Conservation (phyloP, 2,888 invertebrate genomes). For the Drosophila phalerata region DNA sequence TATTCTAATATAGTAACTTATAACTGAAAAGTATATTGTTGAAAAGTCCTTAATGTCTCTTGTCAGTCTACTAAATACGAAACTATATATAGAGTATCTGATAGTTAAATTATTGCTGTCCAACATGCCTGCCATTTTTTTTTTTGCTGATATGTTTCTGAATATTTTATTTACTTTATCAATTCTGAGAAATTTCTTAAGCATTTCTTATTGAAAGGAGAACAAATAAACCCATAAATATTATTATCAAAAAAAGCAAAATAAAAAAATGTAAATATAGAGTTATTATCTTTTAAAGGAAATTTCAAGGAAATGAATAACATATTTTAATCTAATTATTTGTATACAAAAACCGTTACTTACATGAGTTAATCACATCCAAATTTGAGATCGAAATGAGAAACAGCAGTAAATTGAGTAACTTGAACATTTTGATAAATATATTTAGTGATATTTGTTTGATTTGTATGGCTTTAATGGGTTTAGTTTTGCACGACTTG, state of each 20-base stretch:
- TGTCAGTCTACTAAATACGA: not conserved
- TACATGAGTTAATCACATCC: constrained; percentile 36
- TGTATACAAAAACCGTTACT: constrained; percentile 33
- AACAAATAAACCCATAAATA: not conserved
- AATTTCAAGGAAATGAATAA: constrained; percentile 10
- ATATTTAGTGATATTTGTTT: constrained; percentile 13
- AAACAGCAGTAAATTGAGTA: constrained; percentile 26
- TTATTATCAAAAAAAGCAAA: constrained; percentile 6
- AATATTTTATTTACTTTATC: constrained; percentile 20
- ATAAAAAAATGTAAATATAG: not conserved
- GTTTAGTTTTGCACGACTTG: constrained; percentile 17
- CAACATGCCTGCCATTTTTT: not conserved
- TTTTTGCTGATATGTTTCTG: constrained; percentile 7
- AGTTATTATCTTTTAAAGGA: constrained; percentile 10
- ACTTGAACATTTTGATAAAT: constrained; percentile 39
- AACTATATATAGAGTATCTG: not conserved
- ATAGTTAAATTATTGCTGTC: not conserved
- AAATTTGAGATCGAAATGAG: constrained; percentile 42
- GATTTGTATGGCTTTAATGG: constrained; percentile 3
- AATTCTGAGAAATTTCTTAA: constrained; percentile 29
- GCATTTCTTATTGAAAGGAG: not conserved
- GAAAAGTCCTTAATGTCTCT: not conserved
- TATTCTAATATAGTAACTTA: no score
- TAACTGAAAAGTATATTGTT: no score
- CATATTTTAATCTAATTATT: constrained; percentile 1